phyloP scores from a whole-genome alignment of 2,888 invertebrate species.

The Phalera bucephala region DNA sequence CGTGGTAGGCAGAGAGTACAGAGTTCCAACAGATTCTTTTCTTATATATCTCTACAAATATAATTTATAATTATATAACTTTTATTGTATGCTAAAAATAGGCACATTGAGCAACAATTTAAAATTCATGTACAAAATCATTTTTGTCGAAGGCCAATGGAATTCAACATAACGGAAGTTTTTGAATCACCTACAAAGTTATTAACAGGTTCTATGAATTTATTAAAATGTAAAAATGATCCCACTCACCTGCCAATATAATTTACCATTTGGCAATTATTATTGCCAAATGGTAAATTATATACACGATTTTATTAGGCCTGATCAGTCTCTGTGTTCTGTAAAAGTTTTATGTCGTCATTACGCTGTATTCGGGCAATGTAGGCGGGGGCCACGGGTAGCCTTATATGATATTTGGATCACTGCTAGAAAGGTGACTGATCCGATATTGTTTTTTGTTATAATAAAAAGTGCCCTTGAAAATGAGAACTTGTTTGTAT shows the following conservation, averaged over 20 bases:
- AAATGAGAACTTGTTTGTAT: not conserved
- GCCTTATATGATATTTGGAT: not conserved
- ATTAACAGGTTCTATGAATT: not conserved
- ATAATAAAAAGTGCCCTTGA: not conserved
- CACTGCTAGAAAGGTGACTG: not conserved
- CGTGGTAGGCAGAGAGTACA: too few species aligned
- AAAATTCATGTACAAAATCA: too few species aligned
- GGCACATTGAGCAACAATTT: too few species aligned
- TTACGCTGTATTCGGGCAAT: not conserved
- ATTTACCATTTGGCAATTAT: not conserved
- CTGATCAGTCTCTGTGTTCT: not conserved
- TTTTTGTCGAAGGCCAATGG: not conserved
- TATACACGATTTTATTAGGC: too few species aligned
- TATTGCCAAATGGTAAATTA: too few species aligned
- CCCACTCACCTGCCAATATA: too few species aligned
- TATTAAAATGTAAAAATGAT: too few species aligned
- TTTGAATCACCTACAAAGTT: not conserved
- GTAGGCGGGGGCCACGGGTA: constrained; percentile 1
- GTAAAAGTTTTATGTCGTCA: not conserved
- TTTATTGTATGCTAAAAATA: too few species aligned
- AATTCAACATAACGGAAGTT: not conserved
- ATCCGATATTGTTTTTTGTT: not conserved
- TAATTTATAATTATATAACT: too few species aligned
- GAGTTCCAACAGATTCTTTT: too few species aligned
- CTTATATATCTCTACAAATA: too few species aligned